Percentiles rank a stretch among this genome's conserved stretches.
Evolutionary conservation across 1,140 invertebrate genomes (phyloP).

Genomic region (Berghia stephanieae): DNA sequence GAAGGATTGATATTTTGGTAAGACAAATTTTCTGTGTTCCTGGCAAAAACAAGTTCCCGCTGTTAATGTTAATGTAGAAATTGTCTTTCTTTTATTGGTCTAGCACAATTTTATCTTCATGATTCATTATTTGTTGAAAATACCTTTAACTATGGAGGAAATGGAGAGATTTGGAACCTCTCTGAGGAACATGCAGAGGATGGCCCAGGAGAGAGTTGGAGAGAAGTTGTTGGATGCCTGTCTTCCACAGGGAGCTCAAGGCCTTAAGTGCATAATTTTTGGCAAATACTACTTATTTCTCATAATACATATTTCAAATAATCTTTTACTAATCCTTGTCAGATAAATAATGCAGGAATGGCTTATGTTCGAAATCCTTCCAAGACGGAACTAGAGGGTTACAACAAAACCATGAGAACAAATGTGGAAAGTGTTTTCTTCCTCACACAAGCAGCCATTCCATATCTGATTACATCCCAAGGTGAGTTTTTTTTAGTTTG

Average conservation of each 20-base stretch:
- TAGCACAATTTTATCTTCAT: too few species aligned
- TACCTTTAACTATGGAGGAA: background rate
- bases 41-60: background rate
- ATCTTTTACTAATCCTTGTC: background rate
- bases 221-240: too few species aligned
- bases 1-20: constrained; percentile 28
- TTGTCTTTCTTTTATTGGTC: too few species aligned
- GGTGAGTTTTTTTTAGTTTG: constrained; percentile 17
- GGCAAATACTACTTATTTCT: too few species aligned
- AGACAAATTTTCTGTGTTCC: background rate
- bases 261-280: too few species aligned
- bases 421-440: constrained; percentile 32
- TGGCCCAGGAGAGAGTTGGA: too few species aligned
- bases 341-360: constrained; percentile 32
- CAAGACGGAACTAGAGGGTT: background rate
- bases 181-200: too few species aligned
- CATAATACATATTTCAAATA: background rate
- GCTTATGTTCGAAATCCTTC: background rate
- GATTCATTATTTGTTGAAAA: background rate
- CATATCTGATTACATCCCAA: constrained; percentile 24
- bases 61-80: background rate
- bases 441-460: constrained; percentile 20
- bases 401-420: constrained; percentile 7
- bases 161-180: too few species aligned
- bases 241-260: too few species aligned